phyloP scores from a whole-genome alignment of 1,140 invertebrate genomes.

The Solenopsis invicta region DNA sequence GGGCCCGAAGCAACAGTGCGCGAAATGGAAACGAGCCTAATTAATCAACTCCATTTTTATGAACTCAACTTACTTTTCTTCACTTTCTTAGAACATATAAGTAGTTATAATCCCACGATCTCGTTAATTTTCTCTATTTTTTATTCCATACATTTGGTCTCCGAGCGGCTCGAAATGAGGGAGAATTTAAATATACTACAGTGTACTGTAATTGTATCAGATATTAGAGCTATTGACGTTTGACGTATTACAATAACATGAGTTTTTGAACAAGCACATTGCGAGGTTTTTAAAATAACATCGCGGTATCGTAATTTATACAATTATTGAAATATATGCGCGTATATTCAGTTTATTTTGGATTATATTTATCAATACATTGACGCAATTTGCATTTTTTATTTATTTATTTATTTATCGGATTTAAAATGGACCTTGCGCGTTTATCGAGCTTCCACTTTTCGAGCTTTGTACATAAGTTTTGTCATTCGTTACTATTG shows the following conservation, averaged over 20 bases:
- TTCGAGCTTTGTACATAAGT: not conserved
- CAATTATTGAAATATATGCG: not conserved
- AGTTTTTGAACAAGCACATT: not conserved
- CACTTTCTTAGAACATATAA: not conserved
- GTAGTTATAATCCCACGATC: not conserved
- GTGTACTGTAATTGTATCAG: not conserved
- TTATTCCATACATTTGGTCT: not conserved
- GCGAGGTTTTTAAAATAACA: not conserved
- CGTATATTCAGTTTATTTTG: not conserved
- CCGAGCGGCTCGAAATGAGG: not conserved
- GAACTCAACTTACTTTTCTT: not conserved
- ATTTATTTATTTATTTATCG: not conserved
- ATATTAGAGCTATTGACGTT: not conserved
- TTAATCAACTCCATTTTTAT: not conserved
- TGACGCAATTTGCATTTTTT: not conserved
- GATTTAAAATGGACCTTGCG: not conserved
- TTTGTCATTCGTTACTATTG: not conserved
- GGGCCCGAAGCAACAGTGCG: not conserved
- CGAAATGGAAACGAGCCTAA: not conserved
- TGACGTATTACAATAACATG: not conserved
- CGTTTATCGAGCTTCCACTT: not conserved
- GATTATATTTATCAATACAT: not conserved
- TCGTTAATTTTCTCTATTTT: not conserved
- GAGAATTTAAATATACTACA: not conserved
- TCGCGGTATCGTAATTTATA: not conserved